Conservation (phyloP, 2,797 vertebrate genomes). For the Anguilla marmorata region DNA sequence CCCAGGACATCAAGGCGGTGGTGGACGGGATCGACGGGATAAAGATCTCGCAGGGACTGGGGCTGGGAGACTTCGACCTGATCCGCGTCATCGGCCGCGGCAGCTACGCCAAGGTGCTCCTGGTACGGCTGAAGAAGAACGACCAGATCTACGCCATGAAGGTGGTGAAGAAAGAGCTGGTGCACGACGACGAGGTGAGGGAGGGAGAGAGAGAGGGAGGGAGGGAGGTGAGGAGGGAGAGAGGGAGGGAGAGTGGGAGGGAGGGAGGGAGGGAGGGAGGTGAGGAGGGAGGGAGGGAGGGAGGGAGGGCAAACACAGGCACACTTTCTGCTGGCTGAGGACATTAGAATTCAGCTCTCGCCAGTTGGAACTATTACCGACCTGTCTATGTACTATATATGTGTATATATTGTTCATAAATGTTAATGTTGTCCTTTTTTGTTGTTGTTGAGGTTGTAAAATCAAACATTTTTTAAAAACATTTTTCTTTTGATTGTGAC, state of each 20-base stretch:
- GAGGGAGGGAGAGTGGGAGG: neutral
- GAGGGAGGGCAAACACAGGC: neutral
- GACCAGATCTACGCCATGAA: conserved; percentile 96
- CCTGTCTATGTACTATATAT: neutral
- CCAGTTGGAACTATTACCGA: neutral
- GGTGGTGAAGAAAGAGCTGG: conserved; percentile 98
- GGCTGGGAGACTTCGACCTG: conserved; percentile 91
- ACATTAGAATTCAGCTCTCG: neutral
- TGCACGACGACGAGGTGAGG: conserved; percentile 94
- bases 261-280: conserved; percentile 4
- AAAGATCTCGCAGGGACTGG: conserved; percentile 89
- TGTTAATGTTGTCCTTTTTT: neutral
- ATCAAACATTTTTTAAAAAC: neutral
- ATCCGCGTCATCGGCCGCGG: conserved; percentile 94
- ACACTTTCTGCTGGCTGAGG: neutral
- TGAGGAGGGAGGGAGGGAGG: conserved; percentile 18
- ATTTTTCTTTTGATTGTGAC: neutral
- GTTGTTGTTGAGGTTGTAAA: neutral
- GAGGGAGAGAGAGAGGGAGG: neutral
- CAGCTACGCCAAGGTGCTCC: conserved; percentile 96
- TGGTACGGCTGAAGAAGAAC: conserved; percentile 95
- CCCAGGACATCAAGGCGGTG: conserved; percentile 88
- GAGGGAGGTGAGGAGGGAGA: neutral
- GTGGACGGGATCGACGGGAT: conserved; percentile 94
- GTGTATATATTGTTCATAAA: neutral